Percentiles rank a stretch among this genome's conserved stretches.
Evolutionary conservation across 2,888 invertebrate genomes (phyloP).

Genomic region (Spodoptera exigua): DNA sequence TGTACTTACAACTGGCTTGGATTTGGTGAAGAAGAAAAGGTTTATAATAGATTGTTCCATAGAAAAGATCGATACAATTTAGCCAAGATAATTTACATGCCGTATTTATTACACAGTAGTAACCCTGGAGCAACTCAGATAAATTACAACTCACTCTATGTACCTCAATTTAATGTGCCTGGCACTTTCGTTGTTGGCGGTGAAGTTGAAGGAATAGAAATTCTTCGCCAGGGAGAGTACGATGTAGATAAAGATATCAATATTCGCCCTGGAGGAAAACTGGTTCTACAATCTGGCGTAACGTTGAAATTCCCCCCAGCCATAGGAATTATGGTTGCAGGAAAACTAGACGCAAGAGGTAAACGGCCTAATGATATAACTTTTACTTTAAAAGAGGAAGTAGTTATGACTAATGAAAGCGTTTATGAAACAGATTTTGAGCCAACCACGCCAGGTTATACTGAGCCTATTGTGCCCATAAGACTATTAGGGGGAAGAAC

Average conservation of each 20-base stretch:
- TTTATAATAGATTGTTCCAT: constrained; percentile 93
- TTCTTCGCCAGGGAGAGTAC: constrained; percentile 95
- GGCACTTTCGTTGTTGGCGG: constrained; percentile 94
- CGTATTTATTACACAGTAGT: constrained; percentile 96
- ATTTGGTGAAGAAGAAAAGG: constrained; percentile 91
- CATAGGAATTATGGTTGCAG: constrained; percentile 98
- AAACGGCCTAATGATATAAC: constrained; percentile 94
- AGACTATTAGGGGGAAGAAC: constrained; percentile 95
- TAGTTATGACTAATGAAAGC: constrained; percentile 91
- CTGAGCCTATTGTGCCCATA: constrained; percentile 91
- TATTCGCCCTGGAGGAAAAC: constrained; percentile 96
- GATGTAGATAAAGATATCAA: constrained; percentile 98
- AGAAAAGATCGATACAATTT: constrained; percentile 98
- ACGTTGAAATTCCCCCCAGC: constrained; percentile 96
- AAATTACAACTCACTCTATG: constrained; percentile 93
- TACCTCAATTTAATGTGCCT: constrained; percentile 93
- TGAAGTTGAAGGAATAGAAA: constrained; percentile 97
- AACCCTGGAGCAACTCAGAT: constrained; percentile 96
- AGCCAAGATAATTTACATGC: constrained; percentile 97
- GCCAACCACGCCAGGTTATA: constrained; percentile 90
- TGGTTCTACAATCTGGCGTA: constrained; percentile 96
- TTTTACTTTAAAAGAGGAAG: constrained; percentile 94
- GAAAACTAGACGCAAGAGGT: constrained; percentile 95
- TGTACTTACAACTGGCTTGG: constrained; percentile 98
- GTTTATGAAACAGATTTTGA: constrained; percentile 90